phyloP scores from a whole-genome alignment of 2,888 invertebrate species.

The Psococerastis gibbosa region DNA sequence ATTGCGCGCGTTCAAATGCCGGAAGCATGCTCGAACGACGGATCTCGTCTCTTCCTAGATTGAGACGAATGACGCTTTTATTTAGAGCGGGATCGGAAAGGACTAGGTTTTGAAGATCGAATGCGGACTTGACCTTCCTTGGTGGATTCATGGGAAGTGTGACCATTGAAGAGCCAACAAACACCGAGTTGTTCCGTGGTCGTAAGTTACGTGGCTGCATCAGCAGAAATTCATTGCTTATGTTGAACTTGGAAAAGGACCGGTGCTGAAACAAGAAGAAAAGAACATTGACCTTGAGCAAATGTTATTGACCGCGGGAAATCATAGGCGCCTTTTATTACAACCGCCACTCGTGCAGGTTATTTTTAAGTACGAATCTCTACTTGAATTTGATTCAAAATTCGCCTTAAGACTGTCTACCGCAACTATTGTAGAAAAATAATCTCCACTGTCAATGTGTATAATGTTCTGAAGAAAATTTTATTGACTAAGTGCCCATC shows the following conservation, averaged over 20 bases:
- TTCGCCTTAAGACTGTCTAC: too few relatives aligned
- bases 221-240: conserved; percentile 29
- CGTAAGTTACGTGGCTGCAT: conserved; percentile 22
- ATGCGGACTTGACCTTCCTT: conserved; percentile 49
- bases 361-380: too few relatives aligned
- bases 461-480: too few relatives aligned
- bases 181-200: conserved; percentile 66
- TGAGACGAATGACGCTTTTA: conserved; percentile 1
- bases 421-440: too few relatives aligned
- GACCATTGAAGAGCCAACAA: conserved; percentile 51
- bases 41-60: background rate
- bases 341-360: too few relatives aligned
- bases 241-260: conserved; percentile 46
- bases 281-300: conserved; percentile 2
- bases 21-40: conserved; percentile 9
- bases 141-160: conserved; percentile 40
- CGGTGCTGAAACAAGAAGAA: conserved; percentile 36
- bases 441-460: too few relatives aligned
- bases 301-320: too few relatives aligned
- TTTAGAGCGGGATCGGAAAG: conserved; percentile 25
- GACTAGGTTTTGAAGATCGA: conserved; percentile 60
- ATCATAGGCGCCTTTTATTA: too few relatives aligned
- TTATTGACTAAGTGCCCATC: too few relatives aligned
- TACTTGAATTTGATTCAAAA: too few relatives aligned
- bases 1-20: conserved; percentile 5